A percentile compares a stretch with the other conserved stretches of the same genome.
Evolutionary conservation across 64 coral and sea anemone species (phyloP).

Genomic region (Anthopleura sola): DNA sequence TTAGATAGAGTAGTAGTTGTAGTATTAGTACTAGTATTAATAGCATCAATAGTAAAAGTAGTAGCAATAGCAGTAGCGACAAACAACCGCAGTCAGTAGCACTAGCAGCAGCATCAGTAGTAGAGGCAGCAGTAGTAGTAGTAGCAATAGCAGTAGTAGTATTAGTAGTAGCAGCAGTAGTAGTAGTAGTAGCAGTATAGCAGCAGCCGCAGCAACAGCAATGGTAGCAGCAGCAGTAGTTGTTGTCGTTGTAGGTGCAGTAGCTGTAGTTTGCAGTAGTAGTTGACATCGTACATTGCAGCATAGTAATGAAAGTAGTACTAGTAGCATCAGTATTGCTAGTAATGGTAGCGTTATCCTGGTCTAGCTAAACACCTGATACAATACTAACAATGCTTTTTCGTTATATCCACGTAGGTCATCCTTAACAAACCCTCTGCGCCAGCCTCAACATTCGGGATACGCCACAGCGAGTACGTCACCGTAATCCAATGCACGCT

Average conservation of each 20-base stretch:
- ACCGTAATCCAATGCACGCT: neutral
- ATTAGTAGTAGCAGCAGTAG: too few relatives aligned
- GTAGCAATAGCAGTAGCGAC: too few relatives aligned
- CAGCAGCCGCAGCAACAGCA: too few relatives aligned
- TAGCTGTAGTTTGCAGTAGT: neutral
- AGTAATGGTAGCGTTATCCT: neutral
- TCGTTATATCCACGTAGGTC: constrained; percentile 34
- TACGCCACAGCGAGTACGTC: constrained; percentile 53
- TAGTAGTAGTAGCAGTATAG: neutral
- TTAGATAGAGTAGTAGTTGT: too few relatives aligned
- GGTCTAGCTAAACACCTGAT: neutral
- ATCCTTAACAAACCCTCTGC: constrained; percentile 74
- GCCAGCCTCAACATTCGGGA: constrained; percentile 75
- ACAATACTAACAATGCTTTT: neutral
- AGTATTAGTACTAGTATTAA: too few relatives aligned
- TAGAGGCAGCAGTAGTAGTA: too few relatives aligned
- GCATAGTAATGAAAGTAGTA: neutral
- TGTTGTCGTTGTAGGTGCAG: neutral
- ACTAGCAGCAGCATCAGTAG: too few relatives aligned
- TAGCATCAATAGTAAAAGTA: too few relatives aligned
- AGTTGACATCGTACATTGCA: too few relatives aligned
- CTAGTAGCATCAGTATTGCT: neutral
- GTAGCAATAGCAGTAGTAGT: too few relatives aligned
- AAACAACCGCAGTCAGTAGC: too few relatives aligned
- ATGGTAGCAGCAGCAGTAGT: neutral